These are phyloP conservation scores for Hetaerina titia DNA, from an alignment of 2,888 invertebrate genomes.

Conservation along the genomic window DNA sequence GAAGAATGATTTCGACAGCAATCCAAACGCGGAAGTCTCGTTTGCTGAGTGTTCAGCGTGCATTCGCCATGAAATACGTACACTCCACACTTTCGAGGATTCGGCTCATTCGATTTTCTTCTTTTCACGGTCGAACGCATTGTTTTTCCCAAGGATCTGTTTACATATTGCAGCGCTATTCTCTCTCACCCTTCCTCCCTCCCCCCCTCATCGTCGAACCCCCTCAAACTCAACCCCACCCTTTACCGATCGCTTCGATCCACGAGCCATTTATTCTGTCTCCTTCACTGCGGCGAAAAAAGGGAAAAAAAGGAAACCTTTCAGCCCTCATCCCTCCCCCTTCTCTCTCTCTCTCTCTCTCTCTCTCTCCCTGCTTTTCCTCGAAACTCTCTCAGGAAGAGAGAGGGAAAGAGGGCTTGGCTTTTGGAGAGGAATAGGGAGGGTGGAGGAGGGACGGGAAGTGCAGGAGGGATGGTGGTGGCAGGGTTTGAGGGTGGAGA, in stretches of 20 bases:
- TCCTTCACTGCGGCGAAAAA: not conserved
- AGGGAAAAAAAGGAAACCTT: not conserved
- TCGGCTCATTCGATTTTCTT: not conserved
- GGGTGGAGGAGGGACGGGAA: not conserved
- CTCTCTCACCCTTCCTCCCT: not conserved
- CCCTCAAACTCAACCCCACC: not conserved
- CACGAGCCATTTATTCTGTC: conserved; percentile 3
- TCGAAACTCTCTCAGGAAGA: not conserved
- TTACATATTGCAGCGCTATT: not conserved
- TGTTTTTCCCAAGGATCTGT: not conserved
- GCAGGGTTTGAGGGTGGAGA: too few species aligned
- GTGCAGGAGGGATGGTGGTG: too few species aligned
- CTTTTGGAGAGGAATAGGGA: not conserved
- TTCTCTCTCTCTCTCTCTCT: too few species aligned
- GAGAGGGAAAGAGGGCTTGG: not conserved
- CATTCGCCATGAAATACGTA: not conserved
- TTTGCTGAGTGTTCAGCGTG: not conserved
- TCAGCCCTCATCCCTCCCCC: not conserved
- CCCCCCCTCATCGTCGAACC: not conserved
- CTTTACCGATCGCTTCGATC: not conserved
- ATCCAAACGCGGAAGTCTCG: not conserved
- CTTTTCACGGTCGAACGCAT: not conserved
- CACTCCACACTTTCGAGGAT: not conserved
- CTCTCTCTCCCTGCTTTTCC: not conserved
- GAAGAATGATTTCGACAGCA: too few species aligned